Base-by-base conservation (phyloP, 2,113 vertebrate species). In the Megaceryle torquata region DNA sequence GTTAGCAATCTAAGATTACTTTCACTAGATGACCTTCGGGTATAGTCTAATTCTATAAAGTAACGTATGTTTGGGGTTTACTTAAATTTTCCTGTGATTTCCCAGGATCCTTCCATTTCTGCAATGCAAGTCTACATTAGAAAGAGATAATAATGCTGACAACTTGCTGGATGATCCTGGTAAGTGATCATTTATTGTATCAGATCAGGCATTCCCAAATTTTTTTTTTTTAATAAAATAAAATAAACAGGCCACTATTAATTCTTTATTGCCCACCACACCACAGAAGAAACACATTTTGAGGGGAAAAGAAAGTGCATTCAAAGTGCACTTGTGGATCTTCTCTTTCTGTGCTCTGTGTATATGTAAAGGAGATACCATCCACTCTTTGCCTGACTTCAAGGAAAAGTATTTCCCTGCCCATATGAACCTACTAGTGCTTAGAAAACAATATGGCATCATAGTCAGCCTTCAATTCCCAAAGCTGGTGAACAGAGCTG, bases 1-100 rank as follows among this genome's bases (percentile, higher is more conserved):
- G 19, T 56, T 64, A 94, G 85, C 79, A 89, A 96, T 33, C 57
- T 41, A 63, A 50, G 5, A 44, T 56, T 64, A 88, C 78, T 94
- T 94, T 44, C 80, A 43, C 89, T 90, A 76, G 91, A 95, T 78
- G 81, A 75, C 31, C 41, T 81, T 88, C 63, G 80, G 33, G n/a
- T 68, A 74, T 46, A 85, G 44, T 37, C 44, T 81, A 82, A 91
- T 28, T 41, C 57, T 50, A 51, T n/a, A 11, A 81, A 65, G n/a
- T 50, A 91, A 71, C 13, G 11, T 1, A 17, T 13, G 37, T 9
- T 43, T 88, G 56, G 28, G 22, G 22, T 31, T 51, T 76, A 53
- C 43, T 50, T 53, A 2, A 71, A 77, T 91, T 88, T 89, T 95
- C 50, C 54, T 82, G 43, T 79, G 15, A 10, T 56, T 80, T 88